Evolutionary conservation across 1,140 invertebrate genomes (phyloP), one percentile per base, ranked within the genome.

Genomic region (Chelonus insularis): DNA sequence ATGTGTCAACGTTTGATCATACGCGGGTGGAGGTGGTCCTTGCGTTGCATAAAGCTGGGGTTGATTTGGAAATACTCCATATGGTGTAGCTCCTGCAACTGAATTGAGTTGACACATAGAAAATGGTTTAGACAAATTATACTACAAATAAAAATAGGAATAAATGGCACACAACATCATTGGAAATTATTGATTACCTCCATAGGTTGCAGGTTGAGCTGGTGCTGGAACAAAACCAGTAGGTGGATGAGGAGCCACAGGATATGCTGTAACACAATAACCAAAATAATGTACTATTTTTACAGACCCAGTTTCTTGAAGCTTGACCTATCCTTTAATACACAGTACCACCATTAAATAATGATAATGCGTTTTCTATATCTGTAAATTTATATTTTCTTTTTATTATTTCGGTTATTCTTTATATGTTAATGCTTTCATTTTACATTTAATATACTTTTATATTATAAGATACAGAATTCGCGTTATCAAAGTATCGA

Each of bases 1-100:
- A 82, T 88, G 86, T 36, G 83, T 82, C 68, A 85, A 76, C 64
- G 86, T 84, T 77, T 88, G 86, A 72, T 88, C 86, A 67, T 88
- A 88, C 16, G 86, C 84, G 29, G 84, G 83, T 18, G 86, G 86
- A 2, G 86, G 86, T 29, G 85, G 78, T 78, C 85, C 78, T 83
- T 81, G 82, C 25, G 76, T 72, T 50, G 77, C 79, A 78, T 72
- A 86, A 66, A 73, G 82, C 77, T 73, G 85, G 74, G 75, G 85
- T 68, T 77, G 86, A 77, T 75, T 86, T 72, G 71, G 86, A 79
- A 83, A 88, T 57, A 87, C 82, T 51, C 86, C 86, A 74, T 87
- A 88, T 36, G 86, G 86, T 12, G 83, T 77, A n/a, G 86, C 86
- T 50, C 85, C 85, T 61, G 85, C 84, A 77, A 88, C 86, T 86